Percentiles rank a stretch among this genome's conserved stretches.
Evolutionary conservation across 2,888 invertebrate species (phyloP).

Genomic region (Disparrhopalites patrizii): DNA sequence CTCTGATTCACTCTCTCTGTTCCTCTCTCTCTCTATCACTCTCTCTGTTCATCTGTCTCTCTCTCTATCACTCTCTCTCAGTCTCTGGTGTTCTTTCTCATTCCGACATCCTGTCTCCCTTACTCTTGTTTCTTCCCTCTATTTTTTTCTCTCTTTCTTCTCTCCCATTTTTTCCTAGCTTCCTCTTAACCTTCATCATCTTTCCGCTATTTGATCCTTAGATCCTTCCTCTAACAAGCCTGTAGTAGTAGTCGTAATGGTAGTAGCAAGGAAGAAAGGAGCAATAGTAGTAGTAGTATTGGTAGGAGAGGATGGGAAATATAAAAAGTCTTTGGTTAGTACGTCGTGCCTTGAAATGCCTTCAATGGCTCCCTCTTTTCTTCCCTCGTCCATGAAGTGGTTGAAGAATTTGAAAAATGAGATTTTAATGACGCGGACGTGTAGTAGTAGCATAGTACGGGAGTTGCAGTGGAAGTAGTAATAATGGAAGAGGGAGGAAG

Average conservation of each 20-base stretch:
- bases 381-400: no score
- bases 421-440: slow-evolving; percentile 19
- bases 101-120: not conserved
- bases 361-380: no score
- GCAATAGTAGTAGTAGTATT: no score
- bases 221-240: not conserved
- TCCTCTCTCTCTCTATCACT: no score
- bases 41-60: no score
- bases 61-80: no score
- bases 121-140: not conserved
- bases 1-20: no score
- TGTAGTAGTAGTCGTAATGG: no score
- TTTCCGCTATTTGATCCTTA: not conserved
- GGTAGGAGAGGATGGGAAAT: no score
- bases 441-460: not conserved
- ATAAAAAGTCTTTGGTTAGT: no score
- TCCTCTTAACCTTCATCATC: not conserved
- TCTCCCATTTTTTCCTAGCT: not conserved
- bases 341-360: no score
- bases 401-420: slow-evolving; percentile 19
- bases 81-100: no score
- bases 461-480: not conserved
- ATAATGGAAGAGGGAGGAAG: not conserved
- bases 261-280: slow-evolving; percentile 1
- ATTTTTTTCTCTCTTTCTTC: not conserved